These are phyloP conservation scores for Empis stercorea DNA, from an alignment of 2,888 invertebrate species.

Conservation along the genomic window DNA sequence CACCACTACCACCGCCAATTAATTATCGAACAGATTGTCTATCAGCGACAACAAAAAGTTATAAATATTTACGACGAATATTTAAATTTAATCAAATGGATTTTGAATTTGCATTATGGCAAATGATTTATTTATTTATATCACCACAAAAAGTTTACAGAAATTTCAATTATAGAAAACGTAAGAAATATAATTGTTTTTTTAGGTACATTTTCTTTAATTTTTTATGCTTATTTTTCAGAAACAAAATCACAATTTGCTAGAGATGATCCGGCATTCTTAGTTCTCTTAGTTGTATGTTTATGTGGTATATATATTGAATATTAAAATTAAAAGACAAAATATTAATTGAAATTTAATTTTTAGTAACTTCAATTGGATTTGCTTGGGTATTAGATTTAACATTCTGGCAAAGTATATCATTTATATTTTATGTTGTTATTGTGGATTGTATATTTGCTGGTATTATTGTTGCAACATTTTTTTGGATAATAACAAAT, in stretches of 20 bases:
- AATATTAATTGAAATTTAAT: background rate
- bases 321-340: background rate
- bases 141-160: slow-evolving; percentile 94
- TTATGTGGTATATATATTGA: slow-evolving; percentile 48
- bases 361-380: slow-evolving; percentile 77
- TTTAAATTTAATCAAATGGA: slow-evolving; percentile 96
- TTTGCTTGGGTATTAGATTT: slow-evolving; percentile 70
- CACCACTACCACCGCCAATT: slow-evolving; percentile 55
- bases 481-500: slow-evolving; percentile 64
- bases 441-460: slow-evolving; percentile 89
- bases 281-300: slow-evolving; percentile 80
- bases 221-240: slow-evolving; percentile 36
- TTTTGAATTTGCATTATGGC: slow-evolving; percentile 99
- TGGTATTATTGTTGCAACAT: slow-evolving; percentile 73
- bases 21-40: slow-evolving; percentile 57
- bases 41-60: slow-evolving; percentile 76
- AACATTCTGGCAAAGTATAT: slow-evolving; percentile 52
- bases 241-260: slow-evolving; percentile 98
- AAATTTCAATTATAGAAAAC: slow-evolving; percentile 95
- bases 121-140: slow-evolving; percentile 90
- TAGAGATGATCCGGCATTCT: slow-evolving; percentile 95
- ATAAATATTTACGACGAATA: slow-evolving; percentile 72
- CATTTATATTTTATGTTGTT: slow-evolving; percentile 81
- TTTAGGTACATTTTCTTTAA: no score
- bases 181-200: slow-evolving; percentile 38